These are phyloP conservation scores for Rhadinocentrus ornatus DNA, from an alignment of 2,797 vertebrate genomes.

Conservation along the genomic window DNA sequence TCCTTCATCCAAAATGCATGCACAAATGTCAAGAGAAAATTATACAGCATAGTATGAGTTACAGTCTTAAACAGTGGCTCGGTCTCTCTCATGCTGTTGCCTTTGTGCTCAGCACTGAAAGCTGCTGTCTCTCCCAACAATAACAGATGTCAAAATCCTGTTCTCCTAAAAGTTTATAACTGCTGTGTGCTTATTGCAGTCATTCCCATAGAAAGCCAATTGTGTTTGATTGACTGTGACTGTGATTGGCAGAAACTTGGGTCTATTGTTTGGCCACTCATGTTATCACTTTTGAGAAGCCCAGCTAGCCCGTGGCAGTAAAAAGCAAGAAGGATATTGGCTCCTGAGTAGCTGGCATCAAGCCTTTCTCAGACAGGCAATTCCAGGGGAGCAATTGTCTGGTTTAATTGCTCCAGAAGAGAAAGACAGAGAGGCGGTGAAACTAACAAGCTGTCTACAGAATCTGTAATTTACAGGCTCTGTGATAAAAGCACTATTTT, in stretches of 20 bases:
- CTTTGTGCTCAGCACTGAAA: constrained; percentile 59
- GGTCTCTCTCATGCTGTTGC: constrained; percentile 35
- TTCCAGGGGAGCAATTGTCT: constrained; percentile 79
- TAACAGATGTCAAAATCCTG: constrained; percentile 72
- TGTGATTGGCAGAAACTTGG: constrained; percentile 78
- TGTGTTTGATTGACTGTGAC: constrained; percentile 74
- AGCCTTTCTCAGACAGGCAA: constrained; percentile 73
- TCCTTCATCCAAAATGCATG: constrained; percentile 40
- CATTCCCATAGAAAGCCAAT: constrained; percentile 59
- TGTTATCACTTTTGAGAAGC: constrained; percentile 73
- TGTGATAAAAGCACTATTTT: constrained; percentile 71
- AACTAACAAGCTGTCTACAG: constrained; percentile 83
- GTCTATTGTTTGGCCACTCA: constrained; percentile 68
- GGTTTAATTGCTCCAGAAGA: constrained; percentile 82
- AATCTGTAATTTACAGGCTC: constrained; percentile 77
- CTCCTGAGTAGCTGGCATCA: constrained; percentile 73
- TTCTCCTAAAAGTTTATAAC: constrained; percentile 71
- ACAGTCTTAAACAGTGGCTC: constrained; percentile 43
- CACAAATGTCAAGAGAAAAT: constrained; percentile 32
- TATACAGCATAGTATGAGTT: constrained; percentile 24
- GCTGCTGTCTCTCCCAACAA: constrained; percentile 64
- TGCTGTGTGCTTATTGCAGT: constrained; percentile 59
- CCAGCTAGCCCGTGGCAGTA: constrained; percentile 63
- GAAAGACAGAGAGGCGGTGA: constrained; percentile 71
- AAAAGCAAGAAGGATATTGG: constrained; percentile 74